Evolutionary conservation across 2,113 vertebrate genomes (phyloP).

Genomic region (Seriola aureovittata): DNA sequence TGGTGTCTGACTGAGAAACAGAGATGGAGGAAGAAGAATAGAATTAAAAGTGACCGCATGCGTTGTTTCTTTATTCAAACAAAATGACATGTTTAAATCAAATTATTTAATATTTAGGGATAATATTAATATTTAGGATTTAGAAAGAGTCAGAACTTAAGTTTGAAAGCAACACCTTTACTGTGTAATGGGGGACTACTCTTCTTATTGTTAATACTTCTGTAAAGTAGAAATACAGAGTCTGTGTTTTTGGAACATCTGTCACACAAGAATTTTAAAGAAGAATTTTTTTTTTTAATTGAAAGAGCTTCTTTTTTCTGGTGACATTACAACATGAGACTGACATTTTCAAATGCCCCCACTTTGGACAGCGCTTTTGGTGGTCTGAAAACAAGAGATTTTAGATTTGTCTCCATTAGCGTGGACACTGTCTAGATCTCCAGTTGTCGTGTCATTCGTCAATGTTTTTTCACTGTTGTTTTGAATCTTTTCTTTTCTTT

Average conservation of each 20-base stretch:
- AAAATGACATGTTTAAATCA: no score
- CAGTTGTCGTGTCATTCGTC: conserved; percentile 2
- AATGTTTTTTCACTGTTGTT: background rate
- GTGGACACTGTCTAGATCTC: background rate
- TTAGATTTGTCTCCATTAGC: background rate
- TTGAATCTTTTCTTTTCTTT: background rate
- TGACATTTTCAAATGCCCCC: background rate
- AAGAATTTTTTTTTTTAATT: no score
- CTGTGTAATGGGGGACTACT: background rate
- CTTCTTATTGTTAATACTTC: background rate
- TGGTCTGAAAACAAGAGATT: background rate
- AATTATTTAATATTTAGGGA: no score
- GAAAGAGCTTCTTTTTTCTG: background rate
- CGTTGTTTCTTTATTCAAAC: background rate
- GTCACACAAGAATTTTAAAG: background rate
- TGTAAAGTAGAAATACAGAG: background rate
- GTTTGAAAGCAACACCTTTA: background rate
- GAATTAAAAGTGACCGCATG: background rate
- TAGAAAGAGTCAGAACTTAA: no score
- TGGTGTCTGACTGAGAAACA: conserved; percentile 28
- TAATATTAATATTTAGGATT: no score
- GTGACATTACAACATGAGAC: background rate
- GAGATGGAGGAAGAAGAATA: background rate
- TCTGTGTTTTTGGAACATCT: background rate
- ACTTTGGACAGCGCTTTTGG: background rate